These are phyloP conservation scores for Microplitis demolitor DNA, from an alignment of 1,140 invertebrate genomes.

Conservation along the genomic window DNA sequence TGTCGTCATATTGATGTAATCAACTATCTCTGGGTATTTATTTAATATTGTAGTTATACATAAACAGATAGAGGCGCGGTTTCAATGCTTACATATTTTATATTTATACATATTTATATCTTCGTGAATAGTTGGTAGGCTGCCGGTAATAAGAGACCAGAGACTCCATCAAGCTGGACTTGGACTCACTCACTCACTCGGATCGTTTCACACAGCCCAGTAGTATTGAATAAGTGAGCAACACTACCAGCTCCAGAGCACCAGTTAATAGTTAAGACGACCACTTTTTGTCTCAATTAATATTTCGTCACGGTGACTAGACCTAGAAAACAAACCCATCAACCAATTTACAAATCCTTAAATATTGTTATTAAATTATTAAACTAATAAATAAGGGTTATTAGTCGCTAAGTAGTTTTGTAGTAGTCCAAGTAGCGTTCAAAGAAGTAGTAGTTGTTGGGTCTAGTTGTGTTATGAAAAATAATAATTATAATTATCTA, in stretches of 20 bases:
- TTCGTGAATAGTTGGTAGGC: neutral
- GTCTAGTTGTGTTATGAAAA: no score
- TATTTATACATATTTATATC: no score
- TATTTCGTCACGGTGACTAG: constrained; percentile 47
- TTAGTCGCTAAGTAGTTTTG: no score
- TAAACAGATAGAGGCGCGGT: constrained; percentile 1
- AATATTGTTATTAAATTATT: neutral
- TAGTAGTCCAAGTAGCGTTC: no score
- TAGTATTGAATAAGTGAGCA: neutral
- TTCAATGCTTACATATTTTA: neutral
- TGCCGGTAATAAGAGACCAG: no score
- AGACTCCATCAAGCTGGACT: neutral
- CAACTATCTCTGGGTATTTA: no score
- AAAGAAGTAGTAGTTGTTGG: no score
- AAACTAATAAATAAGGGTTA: no score
- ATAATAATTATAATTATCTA: no score
- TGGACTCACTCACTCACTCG: neutral
- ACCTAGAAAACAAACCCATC: neutral
- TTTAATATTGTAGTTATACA: neutral
- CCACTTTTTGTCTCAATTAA: constrained; percentile 53
- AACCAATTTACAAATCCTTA: neutral
- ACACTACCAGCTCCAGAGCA: no score
- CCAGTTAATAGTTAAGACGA: constrained; percentile 14
- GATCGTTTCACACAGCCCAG: constrained; percentile 1
- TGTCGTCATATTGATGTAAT: constrained; percentile 10